Percentiles rank a stretch among this genome's conserved stretches.
Evolutionary conservation across 2,113 vertebrate genomes (phyloP).

Genomic region (Emydocephalus ijimae): DNA sequence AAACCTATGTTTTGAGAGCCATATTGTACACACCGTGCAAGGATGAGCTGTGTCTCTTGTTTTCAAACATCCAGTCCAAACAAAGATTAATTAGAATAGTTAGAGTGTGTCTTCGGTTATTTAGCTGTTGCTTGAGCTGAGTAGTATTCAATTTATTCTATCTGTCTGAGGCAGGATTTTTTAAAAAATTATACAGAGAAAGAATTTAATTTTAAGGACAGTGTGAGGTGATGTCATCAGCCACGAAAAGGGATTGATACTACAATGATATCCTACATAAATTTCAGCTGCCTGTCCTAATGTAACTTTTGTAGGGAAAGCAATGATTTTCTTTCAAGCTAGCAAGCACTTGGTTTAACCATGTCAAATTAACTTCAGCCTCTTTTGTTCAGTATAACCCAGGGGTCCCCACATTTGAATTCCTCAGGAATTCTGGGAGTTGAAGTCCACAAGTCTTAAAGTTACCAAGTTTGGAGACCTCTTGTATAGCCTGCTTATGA

Average conservation of each 20-base stretch:
- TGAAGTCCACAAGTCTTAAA: no score
- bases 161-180: background rate
- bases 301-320: background rate
- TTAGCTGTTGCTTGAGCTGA: fast-evolving
- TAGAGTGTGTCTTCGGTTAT: fast-evolving
- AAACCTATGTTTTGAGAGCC: background rate
- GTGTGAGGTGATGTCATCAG: constrained; percentile 32
- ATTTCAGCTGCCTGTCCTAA: background rate
- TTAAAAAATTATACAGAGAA: constrained; percentile 27
- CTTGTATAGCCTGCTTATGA: background rate
- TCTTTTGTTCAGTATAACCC: background rate
- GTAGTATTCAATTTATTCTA: background rate
- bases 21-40: background rate
- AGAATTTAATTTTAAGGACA: constrained; percentile 12
- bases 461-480: no score
- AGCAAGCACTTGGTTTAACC: background rate
- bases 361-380: background rate
- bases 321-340: background rate
- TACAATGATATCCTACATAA: constrained; percentile 12
- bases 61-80: background rate
- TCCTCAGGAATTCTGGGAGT: no score
- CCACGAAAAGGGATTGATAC: constrained; percentile 18
- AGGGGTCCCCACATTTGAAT: no score
- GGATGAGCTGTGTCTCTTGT: background rate
- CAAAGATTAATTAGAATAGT: background rate